Percentiles rank a stretch among this genome's conserved stretches.
These are phyloP conservation scores for Macrocentrus cingulum DNA, from an alignment of 1,140 invertebrate species.

Conservation along the genomic window DNA sequence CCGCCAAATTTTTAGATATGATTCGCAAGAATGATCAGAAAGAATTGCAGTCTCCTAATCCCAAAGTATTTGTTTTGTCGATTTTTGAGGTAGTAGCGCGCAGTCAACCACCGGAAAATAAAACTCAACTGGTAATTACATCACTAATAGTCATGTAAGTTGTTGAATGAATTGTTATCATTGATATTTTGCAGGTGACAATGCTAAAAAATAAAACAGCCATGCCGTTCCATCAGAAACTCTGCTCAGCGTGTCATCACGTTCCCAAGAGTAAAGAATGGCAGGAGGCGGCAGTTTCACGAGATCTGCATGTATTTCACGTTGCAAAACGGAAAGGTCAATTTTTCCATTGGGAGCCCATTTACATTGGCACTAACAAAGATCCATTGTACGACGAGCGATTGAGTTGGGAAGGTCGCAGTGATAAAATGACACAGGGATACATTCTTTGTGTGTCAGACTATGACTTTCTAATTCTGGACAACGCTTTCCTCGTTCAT, in stretches of 20 bases:
- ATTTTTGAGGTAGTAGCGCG: constrained; percentile 83
- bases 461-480: constrained; percentile 87
- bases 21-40: constrained; percentile 69
- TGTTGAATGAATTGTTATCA: too few relatives aligned
- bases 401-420: constrained; percentile 86
- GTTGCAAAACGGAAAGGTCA: constrained; percentile 79
- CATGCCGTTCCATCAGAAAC: constrained; percentile 88
- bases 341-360: constrained; percentile 87
- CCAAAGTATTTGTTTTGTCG: constrained; percentile 78
- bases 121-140: constrained; percentile 65
- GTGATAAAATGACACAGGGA: constrained; percentile 94
- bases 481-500: constrained; percentile 87
- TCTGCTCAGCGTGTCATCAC: constrained; percentile 85
- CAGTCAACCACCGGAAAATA: constrained; percentile 70
- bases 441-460: constrained; percentile 84
- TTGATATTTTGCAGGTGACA: constrained; percentile 64
- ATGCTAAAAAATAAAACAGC: constrained; percentile 77
- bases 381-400: constrained; percentile 88
- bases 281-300: constrained; percentile 69
- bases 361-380: constrained; percentile 82
- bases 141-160: not conserved
- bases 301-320: constrained; percentile 77
- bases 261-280: constrained; percentile 84
- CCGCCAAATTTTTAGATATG: constrained; percentile 79
- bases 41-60: constrained; percentile 67